Base-by-base conservation (phyloP, 1,140 invertebrate genomes). In the Doryteuthis pealeii region DNA sequence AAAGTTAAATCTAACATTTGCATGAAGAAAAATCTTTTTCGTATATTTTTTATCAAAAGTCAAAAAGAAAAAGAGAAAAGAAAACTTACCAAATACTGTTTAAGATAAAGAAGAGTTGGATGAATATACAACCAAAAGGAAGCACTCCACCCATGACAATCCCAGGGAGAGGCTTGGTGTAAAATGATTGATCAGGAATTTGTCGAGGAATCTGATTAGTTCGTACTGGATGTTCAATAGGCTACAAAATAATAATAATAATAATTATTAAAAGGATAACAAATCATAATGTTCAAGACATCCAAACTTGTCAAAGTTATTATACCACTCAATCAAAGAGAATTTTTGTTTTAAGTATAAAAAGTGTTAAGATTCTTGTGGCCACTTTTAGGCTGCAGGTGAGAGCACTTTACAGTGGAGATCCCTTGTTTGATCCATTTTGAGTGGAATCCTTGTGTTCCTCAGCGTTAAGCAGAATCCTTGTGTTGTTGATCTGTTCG, bases 51-150 rank as follows among this genome's bases (percentile, higher is more conserved):
- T n/a, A n/a, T n/a, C n/a, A n/a, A 40, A 22, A 62, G 54, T 12
- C 10, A 6, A 28, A 62, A 28, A n/a, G 18, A 62, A 62, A 62
- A 18, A 62, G 54, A 22, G 18, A 62, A 62, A 22, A 62, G 6
- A 6, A n/a, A 45, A 80, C 87, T 85, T 87, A 92, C 98, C 98
- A 99, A 68, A 99, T 93, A 35, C 96, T 99, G 89, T 98, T 99
- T 22, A 99, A 90, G 77, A 99, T 99, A 87, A 99, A 99, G 90
- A 99, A 99, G 22, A 99, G 91, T 86, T 99, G 98, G 81, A 99
- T 99, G 87, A 99, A 99, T 87, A 99, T 99, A 87, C 98, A 99
- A 58, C 97, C 98, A 88, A 99, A 99, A 8, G 98, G 98, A 77
- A 99, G 89, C 67, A 99, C 96, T 54, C 98, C 97, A 43, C 97